Conservation (phyloP, 2,113 vertebrate species). For the Ciconia boyciana region DNA sequence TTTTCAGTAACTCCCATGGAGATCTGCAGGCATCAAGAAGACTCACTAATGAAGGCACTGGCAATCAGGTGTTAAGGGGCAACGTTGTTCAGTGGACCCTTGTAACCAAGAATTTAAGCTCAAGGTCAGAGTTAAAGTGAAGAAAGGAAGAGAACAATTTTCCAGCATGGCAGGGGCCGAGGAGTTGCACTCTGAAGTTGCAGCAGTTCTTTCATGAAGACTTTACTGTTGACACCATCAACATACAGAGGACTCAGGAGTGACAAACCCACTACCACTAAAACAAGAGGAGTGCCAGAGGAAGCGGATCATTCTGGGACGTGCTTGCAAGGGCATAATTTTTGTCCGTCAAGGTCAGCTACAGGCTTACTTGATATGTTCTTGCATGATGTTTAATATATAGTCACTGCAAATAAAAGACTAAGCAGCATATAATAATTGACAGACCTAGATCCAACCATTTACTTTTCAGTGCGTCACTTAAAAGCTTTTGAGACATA, state of each 20-base stretch:
- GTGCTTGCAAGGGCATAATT: not conserved
- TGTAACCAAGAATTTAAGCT: not conserved
- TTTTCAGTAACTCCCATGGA: not conserved
- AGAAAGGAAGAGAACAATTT: slow-evolving; percentile 9
- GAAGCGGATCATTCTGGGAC: not conserved
- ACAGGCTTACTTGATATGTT: not conserved
- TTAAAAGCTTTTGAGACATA: not conserved
- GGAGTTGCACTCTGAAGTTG: not conserved
- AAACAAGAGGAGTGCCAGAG: not conserved
- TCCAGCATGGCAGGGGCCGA: not conserved
- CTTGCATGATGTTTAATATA: not conserved
- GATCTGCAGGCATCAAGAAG: not conserved
- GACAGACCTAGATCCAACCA: not conserved
- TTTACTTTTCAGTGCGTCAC: not conserved
- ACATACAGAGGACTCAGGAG: not conserved
- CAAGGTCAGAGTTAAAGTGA: not conserved
- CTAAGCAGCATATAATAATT: not conserved
- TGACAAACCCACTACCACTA: not conserved
- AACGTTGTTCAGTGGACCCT: not conserved
- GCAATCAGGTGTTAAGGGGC: not conserved
- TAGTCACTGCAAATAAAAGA: not conserved
- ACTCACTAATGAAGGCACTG: not conserved
- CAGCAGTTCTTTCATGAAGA: not conserved
- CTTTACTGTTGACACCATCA: not conserved
- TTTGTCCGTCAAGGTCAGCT: not conserved